Evolutionary conservation across 2,113 vertebrate species (phyloP), one percentile per base, ranked within the genome.

Genomic region (Oncorhynchus kisutch): DNA sequence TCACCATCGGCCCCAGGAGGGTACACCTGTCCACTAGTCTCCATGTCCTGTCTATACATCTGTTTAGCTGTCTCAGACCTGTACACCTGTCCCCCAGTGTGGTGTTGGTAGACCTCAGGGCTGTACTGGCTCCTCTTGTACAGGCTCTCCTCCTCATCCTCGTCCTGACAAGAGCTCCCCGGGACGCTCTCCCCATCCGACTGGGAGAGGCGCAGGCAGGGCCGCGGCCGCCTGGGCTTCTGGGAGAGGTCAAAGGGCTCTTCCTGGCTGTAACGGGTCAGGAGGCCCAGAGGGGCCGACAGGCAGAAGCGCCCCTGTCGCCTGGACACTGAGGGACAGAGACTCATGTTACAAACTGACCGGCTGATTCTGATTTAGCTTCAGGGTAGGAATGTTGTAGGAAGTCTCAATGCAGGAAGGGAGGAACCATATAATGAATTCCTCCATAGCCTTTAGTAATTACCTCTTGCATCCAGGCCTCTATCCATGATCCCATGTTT

Each of bases 171-270:
- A 7, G 93, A 95, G 83, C 94, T 97, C 60, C 90, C 94, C 14
- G 92, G 93, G 71, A 91, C 81, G 24, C 95, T 97, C 84, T 97
- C 97, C 0, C 93, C 94, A 20, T 97, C 95, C 0, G 95, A 97
- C 84, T 94, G 95, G 86, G 96, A 94, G 3, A 90, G 87, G 0
- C 86, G 87, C 25, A 89, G 91, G 69, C 89, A 90, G 1, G 83
- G 85, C 70, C 88, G 87, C 8, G 79, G 84, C 0, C 82, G 66
- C 25, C 27, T 39, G 2, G 85, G 87, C 90, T 99, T 99, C 92
- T 95, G 96, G 39, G 98, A 99, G 76, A 99, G 96, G 87, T 98
- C 97, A 76, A 97, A 99, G 0, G 98, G 98, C 70, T 99, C 95
- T 79, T 99, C 96, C 87, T 98, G 98, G 86, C 95, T 94, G 91